phyloP scores from a whole-genome alignment of 2,888 invertebrate genomes.

The Dermolepida albohirtum region DNA sequence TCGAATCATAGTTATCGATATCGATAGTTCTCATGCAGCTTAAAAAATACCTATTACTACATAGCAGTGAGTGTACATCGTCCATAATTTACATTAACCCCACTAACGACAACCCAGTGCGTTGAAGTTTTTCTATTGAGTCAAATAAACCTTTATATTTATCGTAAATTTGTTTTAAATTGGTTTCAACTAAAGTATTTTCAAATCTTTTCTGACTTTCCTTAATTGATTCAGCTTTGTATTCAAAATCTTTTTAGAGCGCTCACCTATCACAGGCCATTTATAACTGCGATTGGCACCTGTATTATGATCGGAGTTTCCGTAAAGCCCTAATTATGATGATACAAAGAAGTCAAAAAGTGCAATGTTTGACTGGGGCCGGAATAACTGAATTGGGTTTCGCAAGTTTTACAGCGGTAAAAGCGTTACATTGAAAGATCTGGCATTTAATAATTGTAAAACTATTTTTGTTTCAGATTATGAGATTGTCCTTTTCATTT shows the following conservation, averaged over 20 bases:
- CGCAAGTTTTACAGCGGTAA: slow-evolving; percentile 45
- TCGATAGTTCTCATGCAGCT: no score
- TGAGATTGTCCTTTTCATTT: slow-evolving; percentile 48
- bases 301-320: slow-evolving; percentile 30
- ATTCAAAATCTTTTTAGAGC: slow-evolving; percentile 37
- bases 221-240: no score
- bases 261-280: slow-evolving; percentile 30
- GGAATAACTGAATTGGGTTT: slow-evolving; percentile 46
- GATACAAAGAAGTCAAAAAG: slow-evolving; percentile 43
- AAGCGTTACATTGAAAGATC: not conserved
- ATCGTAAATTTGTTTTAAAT: no score
- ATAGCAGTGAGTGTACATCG: no score
- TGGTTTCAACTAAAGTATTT: no score
- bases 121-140: no score
- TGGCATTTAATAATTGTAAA: not conserved
- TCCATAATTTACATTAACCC: no score
- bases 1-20: no score
- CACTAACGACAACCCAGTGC: no score
- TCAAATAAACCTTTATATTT: no score
- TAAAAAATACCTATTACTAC: no score
- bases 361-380: slow-evolving; percentile 43
- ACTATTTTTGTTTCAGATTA: slow-evolving; percentile 39
- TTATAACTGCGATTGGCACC: slow-evolving; percentile 43
- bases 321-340: slow-evolving; percentile 44
- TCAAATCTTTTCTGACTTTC: no score